Evolutionary conservation across 2,797 vertebrate species (phyloP), one percentile per base, ranked within the genome.

Genomic region (Botia kubotai): DNA sequence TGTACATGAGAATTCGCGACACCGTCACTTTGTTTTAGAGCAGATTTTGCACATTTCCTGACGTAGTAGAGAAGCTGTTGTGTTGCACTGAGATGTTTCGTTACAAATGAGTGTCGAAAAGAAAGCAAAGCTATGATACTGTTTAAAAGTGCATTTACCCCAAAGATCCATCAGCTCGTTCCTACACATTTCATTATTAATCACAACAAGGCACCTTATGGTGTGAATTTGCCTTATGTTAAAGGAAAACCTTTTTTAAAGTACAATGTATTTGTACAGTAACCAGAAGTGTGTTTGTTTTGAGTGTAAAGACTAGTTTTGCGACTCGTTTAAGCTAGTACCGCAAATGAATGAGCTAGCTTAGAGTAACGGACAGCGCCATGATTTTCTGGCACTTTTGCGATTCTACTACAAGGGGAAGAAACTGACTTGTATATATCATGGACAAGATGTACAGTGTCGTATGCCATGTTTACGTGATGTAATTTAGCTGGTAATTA

Each of bases 11-110:
- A 95, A 93, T 93, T 93, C 90, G 92, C 95, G 90, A 95, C 94
- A 94, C 88, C 91, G 93, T 96, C 95, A 95, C 94, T 97, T 97
- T 95, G 94, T 95, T 97, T 96, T 95, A 95, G 93, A 96, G 94
- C 96, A 96, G 93, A 95, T 94, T 97, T 99, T 98, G 97, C 97
- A 99, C 97, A 95, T 95, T 94, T 93, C 91, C 89, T 91, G 86
- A 93, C 92, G 90, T 94, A 94, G 87, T 88, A 93, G 91, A 84
- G 84, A 93, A 85, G 92, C 91, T 93, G 94, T 92, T 87, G 87
- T 91, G 94, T 97, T 96, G 95, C 95, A 95, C 93, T 95, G 88
- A 86, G 89, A 92, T 77, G 86, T 88, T 90, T 85, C 90, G 88
- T 85, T 83, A 68, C 84, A 77, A 80, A 46, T 81, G 86, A 39